Percentiles rank a stretch among this genome's conserved stretches.
These are phyloP conservation scores for Solen grandis DNA, from an alignment of 1,140 invertebrate genomes.

Conservation along the genomic window DNA sequence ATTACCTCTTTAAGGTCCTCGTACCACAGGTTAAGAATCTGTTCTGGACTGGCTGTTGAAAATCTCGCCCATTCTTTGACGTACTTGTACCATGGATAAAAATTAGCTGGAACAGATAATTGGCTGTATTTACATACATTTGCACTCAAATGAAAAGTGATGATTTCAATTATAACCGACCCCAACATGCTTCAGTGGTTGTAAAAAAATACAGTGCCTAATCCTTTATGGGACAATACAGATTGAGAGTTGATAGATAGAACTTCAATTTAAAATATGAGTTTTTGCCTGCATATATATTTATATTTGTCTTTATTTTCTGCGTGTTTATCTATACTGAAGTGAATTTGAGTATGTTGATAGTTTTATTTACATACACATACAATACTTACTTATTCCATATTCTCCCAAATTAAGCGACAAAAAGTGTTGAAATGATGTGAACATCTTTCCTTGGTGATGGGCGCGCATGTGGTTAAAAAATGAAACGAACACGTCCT, in stretches of 20 bases:
- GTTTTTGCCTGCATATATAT: background rate
- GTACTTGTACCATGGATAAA: conserved; percentile 25
- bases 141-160: no score
- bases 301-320: background rate
- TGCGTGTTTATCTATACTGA: background rate
- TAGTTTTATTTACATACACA: background rate
- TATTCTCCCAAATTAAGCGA: background rate
- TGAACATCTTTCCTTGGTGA: no score
- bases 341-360: background rate
- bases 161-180: background rate
- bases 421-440: conserved; percentile 1
- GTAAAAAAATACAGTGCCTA: no score
- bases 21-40: conserved; percentile 36
- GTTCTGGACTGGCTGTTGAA: conserved; percentile 26
- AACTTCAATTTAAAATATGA: background rate
- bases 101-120: conserved; percentile 10
- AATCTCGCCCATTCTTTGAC: conserved; percentile 44
- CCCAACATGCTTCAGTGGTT: no score
- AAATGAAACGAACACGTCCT: conserved; percentile 17
- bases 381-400: conserved; percentile 20
- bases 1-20: conserved; percentile 50
- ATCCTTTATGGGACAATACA: background rate
- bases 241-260: background rate
- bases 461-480: conserved; percentile 8
- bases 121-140: background rate